phyloP scores from a whole-genome alignment of 2,888 invertebrate genomes.

The Stenotaenia linearis region DNA sequence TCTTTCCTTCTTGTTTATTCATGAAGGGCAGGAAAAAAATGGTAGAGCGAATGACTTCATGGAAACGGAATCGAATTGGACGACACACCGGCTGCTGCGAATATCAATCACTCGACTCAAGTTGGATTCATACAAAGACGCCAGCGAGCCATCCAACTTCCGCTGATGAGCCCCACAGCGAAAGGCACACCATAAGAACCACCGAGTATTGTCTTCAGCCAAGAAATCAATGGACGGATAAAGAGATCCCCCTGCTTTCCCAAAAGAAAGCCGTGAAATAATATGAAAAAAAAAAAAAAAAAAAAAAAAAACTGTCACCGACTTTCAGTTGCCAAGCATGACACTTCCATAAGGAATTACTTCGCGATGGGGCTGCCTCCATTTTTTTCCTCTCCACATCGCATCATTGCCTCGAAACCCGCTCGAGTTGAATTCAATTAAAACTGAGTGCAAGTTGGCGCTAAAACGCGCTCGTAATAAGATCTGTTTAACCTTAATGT shows the following conservation, averaged over 20 bases:
- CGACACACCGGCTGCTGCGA: neutral
- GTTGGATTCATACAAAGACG: neutral
- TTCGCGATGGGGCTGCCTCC: neutral
- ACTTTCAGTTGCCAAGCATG: neutral
- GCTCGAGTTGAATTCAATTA: neutral
- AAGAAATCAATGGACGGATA: neutral
- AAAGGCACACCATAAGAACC: neutral
- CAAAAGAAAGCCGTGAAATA: neutral
- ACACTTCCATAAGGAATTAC: neutral
- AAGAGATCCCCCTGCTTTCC: neutral
- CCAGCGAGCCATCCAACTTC: neutral
- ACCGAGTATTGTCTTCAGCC: neutral
- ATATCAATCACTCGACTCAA: neutral
- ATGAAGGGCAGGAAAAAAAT: neutral
- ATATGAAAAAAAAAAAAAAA: neutral
- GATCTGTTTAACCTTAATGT: neutral
- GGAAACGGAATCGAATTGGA: neutral
- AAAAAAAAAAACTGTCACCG: neutral
- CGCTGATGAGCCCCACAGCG: neutral
- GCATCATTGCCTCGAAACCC: neutral
- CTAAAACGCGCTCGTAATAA: neutral
- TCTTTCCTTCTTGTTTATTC: neutral
- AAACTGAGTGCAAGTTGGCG: neutral
- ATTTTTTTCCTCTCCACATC: neutral
- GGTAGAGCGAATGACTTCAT: neutral